Evolutionary conservation across 2,797 vertebrate genomes (phyloP), one percentile per base, ranked within the genome.

Genomic region (Taeniopygia guttata): DNA sequence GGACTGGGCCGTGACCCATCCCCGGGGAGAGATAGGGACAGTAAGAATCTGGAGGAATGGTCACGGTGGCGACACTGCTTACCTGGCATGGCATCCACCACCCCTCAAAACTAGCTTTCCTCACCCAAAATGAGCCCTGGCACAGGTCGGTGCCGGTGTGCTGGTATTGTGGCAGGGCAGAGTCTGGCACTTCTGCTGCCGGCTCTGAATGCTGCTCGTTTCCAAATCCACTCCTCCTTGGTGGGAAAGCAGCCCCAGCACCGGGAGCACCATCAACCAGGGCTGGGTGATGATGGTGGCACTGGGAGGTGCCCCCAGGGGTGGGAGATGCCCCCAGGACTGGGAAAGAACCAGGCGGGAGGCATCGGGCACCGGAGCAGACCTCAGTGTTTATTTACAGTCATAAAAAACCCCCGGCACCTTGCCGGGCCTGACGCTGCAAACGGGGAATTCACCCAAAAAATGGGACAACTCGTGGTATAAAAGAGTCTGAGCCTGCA

Each of bases 241-340:
- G 26, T 6, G 4, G n/a, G 27, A 40, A 16, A 29, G 34, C 1
- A 2, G 30, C 63, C n/a, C n/a, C 56, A 7, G 49, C 20, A 5
- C 15, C 0, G 0, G 54, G 15, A 59, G 12, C 2, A 0, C 21
- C 34, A 42, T 7, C 17, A 4, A 0, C 14, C 30, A 0, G 0
- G 29, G 38, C 8, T 30, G 25, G 21, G 30, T 4, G 54, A 15
- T 5, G 18, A 9, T 8, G 26, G 69, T 60, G 62, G 62, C 42
- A 55, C 30, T 4, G 22, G 30, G 48, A 68, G 7, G 3, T 3
- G 34, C 16, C 46, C 18, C 40, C 38, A 14, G 7, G 34, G 12
- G 7, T 3, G 17, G 68, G 20, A 46, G 3, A 0, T 4, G 26
- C 46, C 3, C 14, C 25, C 0, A 4, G 34, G 52, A 32, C 9